phyloP scores from a whole-genome alignment of 2,888 invertebrate genomes.

The Bembecia ichneumoniformis region DNA sequence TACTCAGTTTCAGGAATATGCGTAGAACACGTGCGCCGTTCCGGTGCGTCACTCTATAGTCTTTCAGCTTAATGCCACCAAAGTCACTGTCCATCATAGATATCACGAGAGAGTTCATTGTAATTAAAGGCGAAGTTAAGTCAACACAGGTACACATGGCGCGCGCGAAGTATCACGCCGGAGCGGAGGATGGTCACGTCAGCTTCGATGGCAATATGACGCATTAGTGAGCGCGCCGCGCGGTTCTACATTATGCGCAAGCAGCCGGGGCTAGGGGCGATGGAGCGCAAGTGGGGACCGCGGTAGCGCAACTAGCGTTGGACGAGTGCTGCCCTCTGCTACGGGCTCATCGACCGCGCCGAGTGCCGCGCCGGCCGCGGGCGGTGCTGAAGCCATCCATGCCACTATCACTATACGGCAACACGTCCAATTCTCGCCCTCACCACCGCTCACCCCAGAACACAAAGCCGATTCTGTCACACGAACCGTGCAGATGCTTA shows the following conservation, averaged over 20 bases:
- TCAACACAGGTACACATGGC: constrained; percentile 62
- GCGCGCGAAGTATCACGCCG: constrained; percentile 45
- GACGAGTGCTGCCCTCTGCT: constrained; percentile 64
- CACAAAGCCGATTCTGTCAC: neutral
- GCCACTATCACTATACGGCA: constrained; percentile 53
- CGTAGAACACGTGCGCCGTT: constrained; percentile 53
- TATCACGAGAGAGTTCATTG: constrained; percentile 14
- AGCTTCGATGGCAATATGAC: constrained; percentile 56
- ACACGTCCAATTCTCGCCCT: constrained; percentile 32
- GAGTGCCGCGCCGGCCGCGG: constrained; percentile 45
- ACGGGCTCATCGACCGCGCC: constrained; percentile 69
- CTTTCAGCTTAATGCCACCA: constrained; percentile 41
- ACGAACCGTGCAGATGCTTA: neutral
- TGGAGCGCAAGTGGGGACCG: constrained; percentile 33
- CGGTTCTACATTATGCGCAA: constrained; percentile 55
- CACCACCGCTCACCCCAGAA: constrained; percentile 13
- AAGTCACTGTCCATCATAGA: constrained; percentile 45
- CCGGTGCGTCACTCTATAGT: constrained; percentile 39
- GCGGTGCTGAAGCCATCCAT: constrained; percentile 26
- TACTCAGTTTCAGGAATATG: constrained; percentile 43
- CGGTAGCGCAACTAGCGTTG: constrained; percentile 36
- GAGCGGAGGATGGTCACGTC: constrained; percentile 42
- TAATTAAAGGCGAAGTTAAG: constrained; percentile 16
- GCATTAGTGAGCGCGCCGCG: constrained; percentile 71
- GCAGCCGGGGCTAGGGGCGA: constrained; percentile 37